A percentile compares a stretch with the other conserved stretches of the same genome.
Evolutionary conservation across 2,888 invertebrate genomes (phyloP).

Genomic region (Adelphocoris suturalis): DNA sequence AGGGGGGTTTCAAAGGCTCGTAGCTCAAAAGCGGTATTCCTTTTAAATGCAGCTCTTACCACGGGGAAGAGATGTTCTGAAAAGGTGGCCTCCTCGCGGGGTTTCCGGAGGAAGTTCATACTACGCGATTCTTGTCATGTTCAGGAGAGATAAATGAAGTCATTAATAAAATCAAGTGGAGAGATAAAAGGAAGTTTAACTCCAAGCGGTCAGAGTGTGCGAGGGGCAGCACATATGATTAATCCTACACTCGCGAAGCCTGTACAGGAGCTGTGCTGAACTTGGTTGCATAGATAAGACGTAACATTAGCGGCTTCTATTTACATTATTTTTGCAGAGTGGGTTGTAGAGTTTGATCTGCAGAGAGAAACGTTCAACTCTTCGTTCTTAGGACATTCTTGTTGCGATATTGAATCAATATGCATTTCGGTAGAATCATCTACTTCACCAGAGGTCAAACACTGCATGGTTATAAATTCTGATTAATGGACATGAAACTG

Average conservation of each 20-base stretch:
- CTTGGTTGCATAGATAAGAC: constrained; percentile 19
- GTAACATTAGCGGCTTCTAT: constrained; percentile 19
- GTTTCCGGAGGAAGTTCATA: constrained; percentile 61
- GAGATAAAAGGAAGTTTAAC: constrained; percentile 30
- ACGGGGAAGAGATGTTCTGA: constrained; percentile 12
- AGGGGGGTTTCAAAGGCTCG: constrained; percentile 4
- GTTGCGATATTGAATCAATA: too few species aligned
- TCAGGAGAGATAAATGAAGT: constrained; percentile 60
- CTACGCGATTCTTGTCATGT: constrained; percentile 53
- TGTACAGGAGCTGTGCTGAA: not conserved
- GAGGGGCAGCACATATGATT: not conserved
- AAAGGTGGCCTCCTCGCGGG: constrained; percentile 5
- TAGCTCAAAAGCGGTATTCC: constrained; percentile 11
- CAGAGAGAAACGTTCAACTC: too few species aligned
- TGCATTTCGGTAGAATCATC: too few species aligned
- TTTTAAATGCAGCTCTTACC: not conserved
- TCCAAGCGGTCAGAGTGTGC: not conserved
- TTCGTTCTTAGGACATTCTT: too few species aligned
- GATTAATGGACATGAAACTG: too few species aligned
- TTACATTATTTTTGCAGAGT: not conserved
- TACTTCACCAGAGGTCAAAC: too few species aligned
- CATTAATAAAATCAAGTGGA: constrained; percentile 64
- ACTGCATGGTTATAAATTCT: too few species aligned
- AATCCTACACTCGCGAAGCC: not conserved
- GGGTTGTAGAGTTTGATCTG: not conserved